Percentiles rank a stretch among this genome's conserved stretches.
Evolutionary conservation across 2,113 vertebrate species (phyloP).

Genomic region (Phrynosoma blainvillii): DNA sequence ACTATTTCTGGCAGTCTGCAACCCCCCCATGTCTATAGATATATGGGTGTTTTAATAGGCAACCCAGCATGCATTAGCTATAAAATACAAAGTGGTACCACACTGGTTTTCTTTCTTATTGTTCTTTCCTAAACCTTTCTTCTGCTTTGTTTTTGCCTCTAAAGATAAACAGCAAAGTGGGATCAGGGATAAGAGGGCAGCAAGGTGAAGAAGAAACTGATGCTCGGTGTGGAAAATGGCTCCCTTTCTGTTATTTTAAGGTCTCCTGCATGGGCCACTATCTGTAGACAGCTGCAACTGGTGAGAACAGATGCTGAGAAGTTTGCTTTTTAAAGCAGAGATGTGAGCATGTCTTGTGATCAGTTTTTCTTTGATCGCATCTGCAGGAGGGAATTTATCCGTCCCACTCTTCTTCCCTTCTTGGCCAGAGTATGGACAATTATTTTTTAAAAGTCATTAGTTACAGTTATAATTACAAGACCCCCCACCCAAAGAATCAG

Average conservation of each 20-base stretch:
- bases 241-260: constrained; percentile 30
- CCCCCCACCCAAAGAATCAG: no score
- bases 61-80: no score
- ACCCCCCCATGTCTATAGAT: no score
- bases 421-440: constrained; percentile 14
- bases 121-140: background rate
- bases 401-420: constrained; percentile 16
- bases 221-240: constrained; percentile 16
- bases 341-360: constrained; percentile 42
- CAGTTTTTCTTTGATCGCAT: constrained; percentile 70
- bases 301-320: constrained; percentile 63
- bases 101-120: background rate
- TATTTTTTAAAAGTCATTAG: no score
- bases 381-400: constrained; percentile 49
- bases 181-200: background rate
- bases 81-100: no score
- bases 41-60: no score
- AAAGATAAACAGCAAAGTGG: no score
- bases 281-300: constrained; percentile 1
- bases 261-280: background rate
- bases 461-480: no score
- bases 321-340: constrained; percentile 42
- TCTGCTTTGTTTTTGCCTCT: no score
- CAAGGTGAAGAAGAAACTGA: background rate
- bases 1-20: no score